These are phyloP conservation scores for Pollimyrus isidori DNA, from an alignment of 2,113 vertebrate genomes.

Conservation along the genomic window DNA sequence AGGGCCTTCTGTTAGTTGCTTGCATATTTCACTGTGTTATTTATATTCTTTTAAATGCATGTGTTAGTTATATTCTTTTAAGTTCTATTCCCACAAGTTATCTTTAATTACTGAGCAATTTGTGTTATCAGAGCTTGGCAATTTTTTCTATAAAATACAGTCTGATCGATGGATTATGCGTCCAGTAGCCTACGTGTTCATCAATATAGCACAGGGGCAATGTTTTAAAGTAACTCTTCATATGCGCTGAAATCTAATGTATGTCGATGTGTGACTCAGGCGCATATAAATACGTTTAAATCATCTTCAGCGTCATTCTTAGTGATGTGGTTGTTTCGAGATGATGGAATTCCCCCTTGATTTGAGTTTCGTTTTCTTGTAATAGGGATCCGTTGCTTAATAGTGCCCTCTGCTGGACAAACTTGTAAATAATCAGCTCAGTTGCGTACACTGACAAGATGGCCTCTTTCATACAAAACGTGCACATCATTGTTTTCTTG, in stretches of 20 bases:
- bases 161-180: background rate
- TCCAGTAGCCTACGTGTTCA: background rate
- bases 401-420: slow-evolving; percentile 2
- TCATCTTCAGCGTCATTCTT: background rate
- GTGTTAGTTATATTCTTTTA: too few species aligned
- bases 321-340: background rate
- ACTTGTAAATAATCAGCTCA: background rate
- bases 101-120: background rate
- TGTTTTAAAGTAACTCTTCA: background rate
- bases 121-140: background rate
- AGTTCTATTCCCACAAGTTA: too few species aligned
- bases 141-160: background rate
- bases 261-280: background rate
- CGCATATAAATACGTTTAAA: background rate
- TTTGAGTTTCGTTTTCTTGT: slow-evolving; percentile 13
- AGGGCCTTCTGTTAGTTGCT: too few species aligned
- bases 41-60: too few species aligned
- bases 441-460: background rate
- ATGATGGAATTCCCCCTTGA: background rate
- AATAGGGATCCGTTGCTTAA: background rate
- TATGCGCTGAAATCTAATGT: background rate
- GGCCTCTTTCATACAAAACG: background rate
- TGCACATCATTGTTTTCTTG: background rate
- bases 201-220: background rate
- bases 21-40: too few species aligned